Percentiles rank a stretch among this genome's conserved stretches.
Evolutionary conservation across 2,797 vertebrate genomes (phyloP).

Genomic region (Malacoraja senta): DNA sequence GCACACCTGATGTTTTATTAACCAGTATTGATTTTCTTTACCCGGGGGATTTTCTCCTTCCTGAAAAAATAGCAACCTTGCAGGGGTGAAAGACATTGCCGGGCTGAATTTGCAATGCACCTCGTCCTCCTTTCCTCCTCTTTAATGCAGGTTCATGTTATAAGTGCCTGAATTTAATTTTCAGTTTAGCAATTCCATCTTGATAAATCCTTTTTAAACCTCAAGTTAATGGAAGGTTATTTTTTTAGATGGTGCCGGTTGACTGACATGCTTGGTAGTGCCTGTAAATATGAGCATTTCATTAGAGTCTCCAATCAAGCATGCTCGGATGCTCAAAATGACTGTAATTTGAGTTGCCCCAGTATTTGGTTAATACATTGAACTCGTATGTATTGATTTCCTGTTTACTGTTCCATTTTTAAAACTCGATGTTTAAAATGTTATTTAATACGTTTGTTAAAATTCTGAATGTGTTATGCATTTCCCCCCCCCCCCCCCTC

Average conservation of each 20-base stretch:
- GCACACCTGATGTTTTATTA: conserved; percentile 98
- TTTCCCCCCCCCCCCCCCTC: neutral
- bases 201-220: conserved; percentile 94
- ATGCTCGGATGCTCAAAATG: conserved; percentile 73
- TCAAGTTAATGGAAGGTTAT: conserved; percentile 83
- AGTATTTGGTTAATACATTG: conserved; percentile 37
- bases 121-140: conserved; percentile 52
- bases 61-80: conserved; percentile 68
- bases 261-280: conserved; percentile 90
- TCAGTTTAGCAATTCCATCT: conserved; percentile 93
- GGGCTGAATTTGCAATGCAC: conserved; percentile 75
- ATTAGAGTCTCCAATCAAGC: conserved; percentile 96
- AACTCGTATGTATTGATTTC: conserved; percentile 29
- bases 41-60: conserved; percentile 66
- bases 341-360: conserved; percentile 54
- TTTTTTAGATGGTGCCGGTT: conserved; percentile 82
- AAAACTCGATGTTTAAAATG: neutral
- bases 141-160: conserved; percentile 87
- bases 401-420: conserved; percentile 21
- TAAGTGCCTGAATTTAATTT: conserved; percentile 90
- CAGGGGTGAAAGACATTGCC: conserved; percentile 68
- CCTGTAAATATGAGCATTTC: conserved; percentile 99
- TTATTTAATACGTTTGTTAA: neutral
- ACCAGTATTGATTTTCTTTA: conserved; percentile 90
- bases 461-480: neutral